Conservation (phyloP, 2,797 vertebrate genomes). For the Ptychobarbus kaznakovi region DNA sequence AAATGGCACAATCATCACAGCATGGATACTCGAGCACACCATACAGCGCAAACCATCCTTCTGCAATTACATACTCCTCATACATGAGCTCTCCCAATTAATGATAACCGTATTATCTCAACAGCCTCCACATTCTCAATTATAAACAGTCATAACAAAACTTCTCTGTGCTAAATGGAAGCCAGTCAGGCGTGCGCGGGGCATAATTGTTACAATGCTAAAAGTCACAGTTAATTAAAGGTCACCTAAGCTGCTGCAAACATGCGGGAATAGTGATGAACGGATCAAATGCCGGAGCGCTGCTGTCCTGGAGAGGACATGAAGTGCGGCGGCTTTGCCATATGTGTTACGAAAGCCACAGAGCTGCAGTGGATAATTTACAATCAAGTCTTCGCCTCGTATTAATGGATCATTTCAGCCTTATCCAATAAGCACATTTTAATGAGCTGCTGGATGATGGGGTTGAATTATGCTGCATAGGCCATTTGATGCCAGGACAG, state of each 20-base stretch:
- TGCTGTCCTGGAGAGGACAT: slow-evolving; percentile 39
- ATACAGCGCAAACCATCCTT: slow-evolving; percentile 18
- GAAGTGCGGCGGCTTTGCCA: slow-evolving; percentile 4
- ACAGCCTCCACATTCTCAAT: slow-evolving; percentile 57
- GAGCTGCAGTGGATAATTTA: slow-evolving; percentile 34
- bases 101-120: slow-evolving; percentile 56
- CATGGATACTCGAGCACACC: slow-evolving; percentile 33
- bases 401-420: slow-evolving; percentile 49
- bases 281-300: slow-evolving; percentile 7
- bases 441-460: slow-evolving; percentile 45
- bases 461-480: slow-evolving; percentile 43
- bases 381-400: slow-evolving; percentile 11
- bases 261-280: slow-evolving; percentile 47
- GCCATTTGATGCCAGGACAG: slow-evolving; percentile 44
- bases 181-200: slow-evolving; percentile 54
- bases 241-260: slow-evolving; percentile 61
- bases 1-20: slow-evolving; percentile 32
- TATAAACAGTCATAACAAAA: slow-evolving; percentile 63
- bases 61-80: slow-evolving; percentile 48
- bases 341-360: slow-evolving; percentile 16
- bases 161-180: slow-evolving; percentile 60
- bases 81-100: slow-evolving; percentile 54
- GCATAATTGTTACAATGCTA: slow-evolving; percentile 65
- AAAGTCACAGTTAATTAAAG: slow-evolving; percentile 67
- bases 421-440: slow-evolving; percentile 48